Base-by-base conservation (phyloP, 2,888 invertebrate species). In the Cosmopolites sordidus region DNA sequence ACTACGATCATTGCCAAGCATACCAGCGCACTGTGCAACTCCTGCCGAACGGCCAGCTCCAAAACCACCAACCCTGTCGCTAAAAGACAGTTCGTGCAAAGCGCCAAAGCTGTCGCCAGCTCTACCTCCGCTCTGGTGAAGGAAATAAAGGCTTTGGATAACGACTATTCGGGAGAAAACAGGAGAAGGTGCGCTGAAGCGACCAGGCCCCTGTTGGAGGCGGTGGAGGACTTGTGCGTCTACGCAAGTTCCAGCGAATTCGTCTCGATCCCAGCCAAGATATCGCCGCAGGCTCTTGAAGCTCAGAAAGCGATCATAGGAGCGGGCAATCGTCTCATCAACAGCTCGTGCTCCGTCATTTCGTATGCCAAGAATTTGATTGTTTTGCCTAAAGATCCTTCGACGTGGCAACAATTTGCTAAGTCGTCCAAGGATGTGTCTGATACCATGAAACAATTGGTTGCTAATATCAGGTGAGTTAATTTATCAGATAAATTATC, bases 51-150 rank as follows among this genome's bases (percentile, higher is more conserved):
- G 47, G 97, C 98, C 0, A 95, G 95, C 22, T 89, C 90, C 59
- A 89, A 89, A 68, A 93, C 94, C 1, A 83, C 80, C 52, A 92
- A 92, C 73, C 91, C 95, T 0, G 89, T 89, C 2, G 94, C 94
- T 50, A 97, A 97, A 76, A 77, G 95, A 27, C 96, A 96, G 74
- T 97, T 99, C 74, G 96, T 99, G 48, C 94, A 97, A 71, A 90
- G 93, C 60, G 98, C 98, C 48, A 95, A 96, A 73, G 95, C 97
- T 67, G 94, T 99, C 1, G 98, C 98, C 44, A 92, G 92, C 74
- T 92, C 92, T 14, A 99, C 99, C 1, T 92, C 96, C 0, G 84
- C 86, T 59, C 81, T 99, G 15, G 97, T 99, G 15, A 92, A 91
- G 73, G 91, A 94, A 72, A 96, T 98, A 66, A 98, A 97, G 77